phyloP scores from a whole-genome alignment of 2,888 invertebrate species.

The Lingula anatina region DNA sequence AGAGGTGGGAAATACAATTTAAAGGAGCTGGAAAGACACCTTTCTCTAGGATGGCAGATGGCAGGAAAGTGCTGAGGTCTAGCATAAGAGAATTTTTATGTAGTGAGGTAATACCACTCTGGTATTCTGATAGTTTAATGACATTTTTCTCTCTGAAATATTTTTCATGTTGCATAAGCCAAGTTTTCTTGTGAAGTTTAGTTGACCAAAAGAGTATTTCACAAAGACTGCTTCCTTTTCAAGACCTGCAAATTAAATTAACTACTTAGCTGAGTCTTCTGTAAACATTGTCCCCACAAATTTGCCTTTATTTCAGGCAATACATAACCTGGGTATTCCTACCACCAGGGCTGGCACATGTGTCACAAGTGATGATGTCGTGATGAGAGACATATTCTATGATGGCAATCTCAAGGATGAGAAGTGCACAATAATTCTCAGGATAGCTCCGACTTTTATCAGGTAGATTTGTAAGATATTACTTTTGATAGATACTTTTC shows the following conservation, averaged over 20 bases:
- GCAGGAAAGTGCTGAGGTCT: slow-evolving; percentile 63
- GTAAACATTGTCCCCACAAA: too few species aligned
- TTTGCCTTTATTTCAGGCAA: too few species aligned
- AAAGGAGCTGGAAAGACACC: slow-evolving; percentile 67
- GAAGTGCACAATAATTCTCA: slow-evolving; percentile 58
- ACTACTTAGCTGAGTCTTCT: too few species aligned
- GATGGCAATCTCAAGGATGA: slow-evolving; percentile 60
- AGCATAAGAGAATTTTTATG: slow-evolving; percentile 64
- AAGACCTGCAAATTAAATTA: too few species aligned
- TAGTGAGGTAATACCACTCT: slow-evolving; percentile 56
- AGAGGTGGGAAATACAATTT: slow-evolving; percentile 65
- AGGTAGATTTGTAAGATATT: slow-evolving; percentile 28
- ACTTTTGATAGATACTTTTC: too few species aligned
- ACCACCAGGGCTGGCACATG: slow-evolving; percentile 57
- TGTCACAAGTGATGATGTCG: slow-evolving; percentile 60
- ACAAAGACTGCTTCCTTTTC: too few species aligned
- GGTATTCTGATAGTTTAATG: too few species aligned
- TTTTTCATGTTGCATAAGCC: too few species aligned
- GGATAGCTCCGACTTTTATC: slow-evolving; percentile 58
- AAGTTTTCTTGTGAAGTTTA: too few species aligned
- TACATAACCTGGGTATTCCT: slow-evolving; percentile 53
- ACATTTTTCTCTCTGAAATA: too few species aligned
- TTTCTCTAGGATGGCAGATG: slow-evolving; percentile 63
- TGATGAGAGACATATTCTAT: slow-evolving; percentile 62
- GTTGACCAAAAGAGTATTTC: too few species aligned